Percentiles rank a stretch among this genome's conserved stretches.
Conservation (phyloP, 2,797 vertebrate genomes). For the Alfaro cultratus region DNA sequence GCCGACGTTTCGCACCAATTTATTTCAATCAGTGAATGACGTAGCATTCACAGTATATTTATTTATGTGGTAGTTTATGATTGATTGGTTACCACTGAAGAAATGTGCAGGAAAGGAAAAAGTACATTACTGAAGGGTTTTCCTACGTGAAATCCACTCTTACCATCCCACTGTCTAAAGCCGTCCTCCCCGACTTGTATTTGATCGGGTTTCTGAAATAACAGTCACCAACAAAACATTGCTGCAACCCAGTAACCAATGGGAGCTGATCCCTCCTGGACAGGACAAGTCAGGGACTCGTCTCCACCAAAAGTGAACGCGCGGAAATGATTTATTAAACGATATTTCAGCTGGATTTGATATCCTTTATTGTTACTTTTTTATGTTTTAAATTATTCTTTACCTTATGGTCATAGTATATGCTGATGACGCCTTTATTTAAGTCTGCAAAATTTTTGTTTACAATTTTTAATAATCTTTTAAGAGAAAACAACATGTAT, state of each 20-base stretch:
- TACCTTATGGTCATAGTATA: neutral
- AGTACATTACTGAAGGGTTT: conserved; percentile 85
- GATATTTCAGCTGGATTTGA: neutral
- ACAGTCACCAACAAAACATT: conserved; percentile 96
- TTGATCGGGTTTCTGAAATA: conserved; percentile 99
- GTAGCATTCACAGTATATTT: conserved; percentile 64
- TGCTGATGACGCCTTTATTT: neutral
- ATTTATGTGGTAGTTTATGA: conserved; percentile 55
- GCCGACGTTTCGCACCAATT: conserved; percentile 21
- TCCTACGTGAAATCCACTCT: conserved; percentile 88
- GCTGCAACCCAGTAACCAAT: conserved; percentile 83
- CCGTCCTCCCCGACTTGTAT: conserved; percentile 98
- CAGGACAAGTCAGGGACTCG: conserved; percentile 78
- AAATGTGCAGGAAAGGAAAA: conserved; percentile 80
- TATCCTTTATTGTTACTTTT: neutral
- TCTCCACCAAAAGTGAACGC: conserved; percentile 74
- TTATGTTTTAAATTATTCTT: neutral
- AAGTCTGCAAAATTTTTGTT: neutral
- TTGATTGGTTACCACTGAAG: conserved; percentile 63
- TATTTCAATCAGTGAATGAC: conserved; percentile 65
- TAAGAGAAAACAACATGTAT: neutral
- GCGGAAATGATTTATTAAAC: conserved; percentile 1
- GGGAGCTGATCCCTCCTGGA: conserved; percentile 86
- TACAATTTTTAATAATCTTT: neutral
- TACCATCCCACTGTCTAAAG: conserved; percentile 99